Evolutionary conservation across 2,888 invertebrate genomes (phyloP), one percentile per base, ranked within the genome.

Genomic region (Deilephila porcellus): DNA sequence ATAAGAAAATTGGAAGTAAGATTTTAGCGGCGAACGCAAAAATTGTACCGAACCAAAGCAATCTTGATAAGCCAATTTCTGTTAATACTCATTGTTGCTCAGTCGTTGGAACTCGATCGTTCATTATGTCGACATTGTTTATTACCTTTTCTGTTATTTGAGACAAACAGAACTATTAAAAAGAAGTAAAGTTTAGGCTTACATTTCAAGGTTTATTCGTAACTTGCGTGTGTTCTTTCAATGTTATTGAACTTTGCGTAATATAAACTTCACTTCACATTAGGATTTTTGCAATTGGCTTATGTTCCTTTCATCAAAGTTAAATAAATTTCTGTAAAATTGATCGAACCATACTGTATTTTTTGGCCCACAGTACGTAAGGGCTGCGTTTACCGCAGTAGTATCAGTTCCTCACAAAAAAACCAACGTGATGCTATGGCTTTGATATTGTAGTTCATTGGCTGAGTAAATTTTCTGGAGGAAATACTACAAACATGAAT

Each of bases 21-120:
- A 52, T 67, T 6, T 67, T 67, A 67, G 67, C 52, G 67, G 67
- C 67, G 2, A 6, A 1, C 25, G 64, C 67, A 52, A 67, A 64
- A 67, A 67, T 52, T 67, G 20, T 67, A 17, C 59, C 56, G 63
- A 71, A 64, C 71, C 37, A 37, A 63, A 64, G 59, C 63, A 71
- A 63, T 74, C 64, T 74, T 71, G 71, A 74, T 74, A 74, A 74
- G 71, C 71, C 74, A 64, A 63, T 73, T 70, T 56, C 67, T 63
- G 56, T 56, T 71, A 45, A 64, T 71, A 59, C 64, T 71, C 19
- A 74, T 25, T 70, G 73, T 56, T 74, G 62, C 53, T 62, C 63
- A 74, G 59, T 74, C 71, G 74, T 64, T 74, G 59, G 64, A 64
- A 71, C 62, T 64, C 59, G 71, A 64, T 71, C 53, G 32, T 45